Conservation (phyloP, 2,113 vertebrate genomes). For the Callocephalon fimbriatum region DNA sequence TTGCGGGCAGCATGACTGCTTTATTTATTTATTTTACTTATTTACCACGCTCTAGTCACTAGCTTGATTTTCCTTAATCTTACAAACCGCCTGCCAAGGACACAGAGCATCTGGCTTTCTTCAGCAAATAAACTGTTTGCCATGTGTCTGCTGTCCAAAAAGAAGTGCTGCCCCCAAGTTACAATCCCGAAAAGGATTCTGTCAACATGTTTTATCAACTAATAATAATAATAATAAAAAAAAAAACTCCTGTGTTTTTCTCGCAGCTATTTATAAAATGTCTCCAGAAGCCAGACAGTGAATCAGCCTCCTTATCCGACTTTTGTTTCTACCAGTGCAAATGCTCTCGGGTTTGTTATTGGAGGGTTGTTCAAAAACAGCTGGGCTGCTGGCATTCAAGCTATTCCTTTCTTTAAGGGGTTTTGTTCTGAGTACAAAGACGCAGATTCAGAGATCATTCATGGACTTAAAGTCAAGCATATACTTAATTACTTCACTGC, state of each 20-base stretch:
- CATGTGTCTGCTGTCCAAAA: slow-evolving; percentile 58
- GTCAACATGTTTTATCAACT: slow-evolving; percentile 64
- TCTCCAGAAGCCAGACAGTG: slow-evolving; percentile 66
- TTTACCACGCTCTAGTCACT: slow-evolving; percentile 6
- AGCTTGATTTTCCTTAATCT: slow-evolving; percentile 47
- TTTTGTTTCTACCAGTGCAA: slow-evolving; percentile 67
- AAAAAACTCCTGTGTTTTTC: slow-evolving; percentile 46
- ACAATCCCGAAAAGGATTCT: slow-evolving; percentile 59
- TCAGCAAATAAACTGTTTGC: slow-evolving; percentile 56
- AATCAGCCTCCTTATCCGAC: slow-evolving; percentile 69
- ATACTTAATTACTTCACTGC: background rate
- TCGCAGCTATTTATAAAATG: slow-evolving; percentile 72
- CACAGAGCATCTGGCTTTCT: slow-evolving; percentile 48
- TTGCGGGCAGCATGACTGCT: background rate
- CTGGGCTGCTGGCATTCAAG: slow-evolving; percentile 63
- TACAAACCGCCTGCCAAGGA: slow-evolving; percentile 41
- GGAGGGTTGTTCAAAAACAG: slow-evolving; percentile 56
- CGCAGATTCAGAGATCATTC: slow-evolving; percentile 12
- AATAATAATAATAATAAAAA: slow-evolving; percentile 37
- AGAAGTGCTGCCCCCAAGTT: slow-evolving; percentile 46
- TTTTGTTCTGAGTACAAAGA: slow-evolving; percentile 58
- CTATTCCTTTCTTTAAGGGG: slow-evolving; percentile 40
- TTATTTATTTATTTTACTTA: slow-evolving; percentile 58
- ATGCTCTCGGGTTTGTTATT: slow-evolving; percentile 11
- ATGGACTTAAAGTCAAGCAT: slow-evolving; percentile 18